phyloP scores from a whole-genome alignment of 2,888 invertebrate genomes.

The Oscheius sp. region DNA sequence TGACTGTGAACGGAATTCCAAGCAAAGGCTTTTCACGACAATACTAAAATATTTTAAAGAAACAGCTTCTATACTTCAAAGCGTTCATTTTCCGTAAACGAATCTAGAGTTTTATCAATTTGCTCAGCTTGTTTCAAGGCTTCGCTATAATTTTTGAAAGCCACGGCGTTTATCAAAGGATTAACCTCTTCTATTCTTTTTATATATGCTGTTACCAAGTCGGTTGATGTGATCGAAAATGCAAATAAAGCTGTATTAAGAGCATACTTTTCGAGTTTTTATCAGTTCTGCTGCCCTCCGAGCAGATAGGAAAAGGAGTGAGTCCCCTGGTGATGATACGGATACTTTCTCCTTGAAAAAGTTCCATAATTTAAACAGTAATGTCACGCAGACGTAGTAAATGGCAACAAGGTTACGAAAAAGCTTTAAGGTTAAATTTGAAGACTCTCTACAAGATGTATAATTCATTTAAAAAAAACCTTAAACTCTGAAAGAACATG shows the following conservation, averaged over 20 bases:
- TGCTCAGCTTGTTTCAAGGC: background rate
- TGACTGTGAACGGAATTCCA: constrained; percentile 13
- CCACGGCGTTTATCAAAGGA: constrained; percentile 1
- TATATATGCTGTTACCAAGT: constrained; percentile 11
- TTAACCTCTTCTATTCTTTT: constrained; percentile 18
- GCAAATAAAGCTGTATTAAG: background rate
- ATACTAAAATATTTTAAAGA: background rate
- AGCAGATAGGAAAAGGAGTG: background rate
- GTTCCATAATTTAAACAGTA: background rate
- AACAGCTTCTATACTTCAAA: background rate
- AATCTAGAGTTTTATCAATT: background rate
- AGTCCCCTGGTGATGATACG: background rate
- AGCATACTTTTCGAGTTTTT: background rate
- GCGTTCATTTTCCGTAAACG: background rate
- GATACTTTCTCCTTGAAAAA: background rate
- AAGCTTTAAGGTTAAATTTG: no score
- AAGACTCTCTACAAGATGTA: no score
- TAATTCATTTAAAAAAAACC: no score
- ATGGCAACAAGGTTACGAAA: no score
- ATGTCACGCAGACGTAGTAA: background rate
- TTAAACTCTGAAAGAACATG: no score
- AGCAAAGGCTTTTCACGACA: background rate
- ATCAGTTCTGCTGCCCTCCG: background rate
- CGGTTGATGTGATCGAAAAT: constrained; percentile 5
- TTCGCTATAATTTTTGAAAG: constrained; percentile 10